Evolutionary conservation across 2,113 vertebrate genomes (phyloP).

Genomic region (Formicarius rufipectus): DNA sequence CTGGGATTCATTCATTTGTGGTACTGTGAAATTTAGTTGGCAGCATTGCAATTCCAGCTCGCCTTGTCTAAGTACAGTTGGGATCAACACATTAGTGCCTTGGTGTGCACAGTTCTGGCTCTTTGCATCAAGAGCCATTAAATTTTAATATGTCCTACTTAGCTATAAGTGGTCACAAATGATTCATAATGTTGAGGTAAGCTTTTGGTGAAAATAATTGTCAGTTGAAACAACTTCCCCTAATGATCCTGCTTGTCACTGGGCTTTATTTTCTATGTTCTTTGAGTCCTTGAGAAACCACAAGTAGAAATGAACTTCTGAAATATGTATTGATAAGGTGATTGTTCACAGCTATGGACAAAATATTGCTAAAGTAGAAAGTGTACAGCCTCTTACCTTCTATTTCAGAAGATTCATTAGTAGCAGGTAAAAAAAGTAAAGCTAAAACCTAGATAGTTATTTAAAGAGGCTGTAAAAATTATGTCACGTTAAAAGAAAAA

Average conservation of each 20-base stretch:
- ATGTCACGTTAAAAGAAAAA: background rate
- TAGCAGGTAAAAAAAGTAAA: background rate
- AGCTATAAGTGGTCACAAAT: conserved; percentile 74
- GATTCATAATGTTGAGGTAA: conserved; percentile 69
- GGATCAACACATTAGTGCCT: conserved; percentile 70
- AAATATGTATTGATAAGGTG: background rate
- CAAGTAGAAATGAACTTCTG: background rate
- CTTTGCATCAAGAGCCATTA: conserved; percentile 67
- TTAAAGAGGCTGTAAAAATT: background rate
- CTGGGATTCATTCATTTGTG: conserved; percentile 69
- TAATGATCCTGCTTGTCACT: conserved; percentile 46
- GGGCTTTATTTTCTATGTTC: conserved; percentile 37
- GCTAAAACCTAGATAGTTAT: background rate
- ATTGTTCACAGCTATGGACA: conserved; percentile 4
- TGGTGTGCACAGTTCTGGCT: conserved; percentile 38
- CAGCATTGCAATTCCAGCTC: conserved; percentile 44
- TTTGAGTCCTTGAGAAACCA: conserved; percentile 7
- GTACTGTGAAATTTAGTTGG: conserved; percentile 51
- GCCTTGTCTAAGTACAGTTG: conserved; percentile 64
- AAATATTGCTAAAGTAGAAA: conserved; percentile 38
- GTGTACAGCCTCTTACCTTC: background rate
- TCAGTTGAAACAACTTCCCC: conserved; percentile 47
- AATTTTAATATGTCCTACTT: conserved; percentile 72
- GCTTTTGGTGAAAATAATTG: conserved; percentile 66
- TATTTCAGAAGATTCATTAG: conserved; percentile 26